Evolutionary conservation across 2,797 vertebrate species (phyloP).

Genomic region (Caiman crocodilus): DNA sequence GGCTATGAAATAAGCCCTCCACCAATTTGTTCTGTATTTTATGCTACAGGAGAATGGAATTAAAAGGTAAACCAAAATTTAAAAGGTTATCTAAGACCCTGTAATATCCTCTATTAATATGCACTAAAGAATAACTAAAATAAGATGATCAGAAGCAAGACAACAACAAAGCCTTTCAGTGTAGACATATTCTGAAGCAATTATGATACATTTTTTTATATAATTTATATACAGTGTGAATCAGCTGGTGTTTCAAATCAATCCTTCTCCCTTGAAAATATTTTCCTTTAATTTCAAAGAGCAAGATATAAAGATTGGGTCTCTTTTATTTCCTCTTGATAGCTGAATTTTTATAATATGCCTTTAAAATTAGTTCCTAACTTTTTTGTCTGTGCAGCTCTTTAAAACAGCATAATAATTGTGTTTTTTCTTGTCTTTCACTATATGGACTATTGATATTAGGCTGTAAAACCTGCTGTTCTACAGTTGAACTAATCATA

Average conservation of each 20-base stretch:
- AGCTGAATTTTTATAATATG: conserved; percentile 41
- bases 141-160: conserved; percentile 26
- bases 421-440: conserved; percentile 18
- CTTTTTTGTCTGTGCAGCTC: background rate
- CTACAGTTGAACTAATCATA: conserved; percentile 74
- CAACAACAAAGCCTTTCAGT: conserved; percentile 7
- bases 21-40: conserved; percentile 82
- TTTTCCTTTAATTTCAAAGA: conserved; percentile 50
- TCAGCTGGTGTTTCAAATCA: conserved; percentile 16
- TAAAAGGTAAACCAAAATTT: conserved; percentile 64
- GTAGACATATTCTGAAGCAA: conserved; percentile 13
- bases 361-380: conserved; percentile 57
- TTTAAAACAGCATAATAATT: conserved; percentile 36
- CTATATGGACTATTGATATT: conserved; percentile 48
- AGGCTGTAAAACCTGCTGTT: conserved; percentile 65
- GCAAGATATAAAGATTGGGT: conserved; percentile 29
- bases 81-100: conserved; percentile 24
- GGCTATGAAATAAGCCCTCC: conserved; percentile 73
- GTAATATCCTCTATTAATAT: conserved; percentile 15
- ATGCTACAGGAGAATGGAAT: conserved; percentile 70
- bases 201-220: conserved; percentile 7
- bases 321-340: conserved; percentile 43
- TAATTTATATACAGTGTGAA: background rate
- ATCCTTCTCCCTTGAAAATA: conserved; percentile 34
- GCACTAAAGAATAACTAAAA: conserved; percentile 11